A percentile compares a stretch with the other conserved stretches of the same genome.
phyloP scores from a whole-genome alignment of 2,888 invertebrate species.

The Neoitamus cyanurus region DNA sequence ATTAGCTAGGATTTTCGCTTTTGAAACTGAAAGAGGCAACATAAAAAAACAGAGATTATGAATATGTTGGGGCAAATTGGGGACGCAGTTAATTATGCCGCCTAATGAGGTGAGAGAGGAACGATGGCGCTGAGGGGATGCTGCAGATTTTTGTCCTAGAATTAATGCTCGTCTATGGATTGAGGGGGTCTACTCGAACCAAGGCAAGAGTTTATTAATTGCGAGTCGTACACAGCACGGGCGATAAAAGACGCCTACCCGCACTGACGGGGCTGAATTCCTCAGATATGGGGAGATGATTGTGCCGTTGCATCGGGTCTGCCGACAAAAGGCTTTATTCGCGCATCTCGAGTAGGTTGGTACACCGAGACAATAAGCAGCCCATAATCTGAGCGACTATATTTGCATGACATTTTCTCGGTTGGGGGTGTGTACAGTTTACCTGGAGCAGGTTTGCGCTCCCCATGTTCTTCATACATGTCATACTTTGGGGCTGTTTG shows the following conservation, averaged over 20 bases:
- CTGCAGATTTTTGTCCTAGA: not conserved
- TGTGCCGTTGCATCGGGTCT: not conserved
- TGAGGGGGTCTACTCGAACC: not conserved
- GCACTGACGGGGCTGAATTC: not conserved
- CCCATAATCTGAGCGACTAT: not conserved
- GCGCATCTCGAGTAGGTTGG: not conserved
- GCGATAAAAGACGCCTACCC: not conserved
- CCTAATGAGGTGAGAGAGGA: not conserved
- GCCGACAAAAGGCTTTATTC: constrained; percentile 1
- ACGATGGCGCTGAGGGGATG: not conserved
- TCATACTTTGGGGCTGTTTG: not conserved
- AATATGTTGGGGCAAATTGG: not conserved
- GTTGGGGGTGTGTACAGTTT: not conserved
- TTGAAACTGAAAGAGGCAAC: constrained; percentile 76
- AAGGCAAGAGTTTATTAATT: not conserved
- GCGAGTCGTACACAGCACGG: not conserved
- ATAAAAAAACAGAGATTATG: not conserved
- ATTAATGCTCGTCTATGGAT: not conserved
- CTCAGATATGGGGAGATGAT: not conserved
- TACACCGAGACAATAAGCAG: not conserved
- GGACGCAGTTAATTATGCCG: not conserved
- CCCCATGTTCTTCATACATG: not conserved
- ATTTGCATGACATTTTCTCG: not conserved
- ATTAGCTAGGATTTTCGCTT: constrained; percentile 88
- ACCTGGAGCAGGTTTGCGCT: not conserved